Percentiles rank a stretch among this genome's conserved stretches.
Evolutionary conservation across 2,888 invertebrate species (phyloP).

Genomic region (Julus scanicus): DNA sequence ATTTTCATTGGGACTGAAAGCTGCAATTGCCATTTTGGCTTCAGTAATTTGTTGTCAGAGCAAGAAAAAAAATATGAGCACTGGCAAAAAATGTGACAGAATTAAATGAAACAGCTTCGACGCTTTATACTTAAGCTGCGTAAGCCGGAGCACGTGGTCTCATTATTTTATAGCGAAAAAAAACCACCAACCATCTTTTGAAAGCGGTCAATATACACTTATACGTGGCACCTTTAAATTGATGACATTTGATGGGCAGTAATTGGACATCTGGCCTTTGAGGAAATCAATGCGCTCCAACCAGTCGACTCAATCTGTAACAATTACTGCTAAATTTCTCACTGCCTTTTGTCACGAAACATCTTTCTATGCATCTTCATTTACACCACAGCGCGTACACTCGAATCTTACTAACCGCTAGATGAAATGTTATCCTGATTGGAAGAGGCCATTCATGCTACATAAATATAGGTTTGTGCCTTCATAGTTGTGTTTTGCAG

Average conservation of each 20-base stretch:
- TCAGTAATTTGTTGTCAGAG: background rate
- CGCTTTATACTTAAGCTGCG: background rate
- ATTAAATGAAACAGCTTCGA: background rate
- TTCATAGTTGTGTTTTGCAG: too few species aligned
- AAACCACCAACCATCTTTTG: background rate
- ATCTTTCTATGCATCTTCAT: background rate
- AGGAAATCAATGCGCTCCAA: background rate
- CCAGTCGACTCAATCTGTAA: background rate
- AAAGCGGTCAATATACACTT: background rate
- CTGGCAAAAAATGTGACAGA: background rate
- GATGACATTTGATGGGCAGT: constrained; percentile 33
- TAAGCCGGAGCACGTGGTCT: background rate
- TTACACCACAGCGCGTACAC: background rate
- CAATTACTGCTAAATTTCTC: background rate
- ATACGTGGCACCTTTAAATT: background rate
- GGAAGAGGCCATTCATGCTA: too few species aligned
- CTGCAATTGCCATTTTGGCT: constrained; percentile 10
- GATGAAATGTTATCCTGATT: too few species aligned
- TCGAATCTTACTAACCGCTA: background rate
- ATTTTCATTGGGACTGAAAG: background rate
- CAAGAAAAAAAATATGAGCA: background rate
- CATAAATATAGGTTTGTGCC: too few species aligned
- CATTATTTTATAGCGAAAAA: constrained; percentile 17
- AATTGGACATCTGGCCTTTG: constrained; percentile 25
- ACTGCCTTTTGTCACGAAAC: background rate